Base-by-base conservation (phyloP, 1,140 invertebrate species). In the Eumeta japonica region DNA sequence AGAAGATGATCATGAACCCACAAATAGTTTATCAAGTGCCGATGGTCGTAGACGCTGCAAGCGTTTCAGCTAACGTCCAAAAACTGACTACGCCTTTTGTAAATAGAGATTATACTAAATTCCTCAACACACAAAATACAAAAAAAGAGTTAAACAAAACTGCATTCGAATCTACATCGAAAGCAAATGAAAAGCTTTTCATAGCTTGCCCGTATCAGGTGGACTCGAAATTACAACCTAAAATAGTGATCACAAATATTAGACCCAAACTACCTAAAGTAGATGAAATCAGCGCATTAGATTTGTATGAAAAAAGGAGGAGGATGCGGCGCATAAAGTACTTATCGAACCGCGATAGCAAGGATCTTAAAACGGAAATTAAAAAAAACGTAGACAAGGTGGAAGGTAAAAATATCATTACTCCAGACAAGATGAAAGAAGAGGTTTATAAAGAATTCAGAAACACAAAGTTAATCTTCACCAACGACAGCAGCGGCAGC, bases 11-110 rank as follows among this genome's bases (percentile, higher is more conserved):
- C 27, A 52, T 65, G 36, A 73, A 64, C 46, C 57, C 63, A 9
- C 62, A 74, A 50, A 64, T 74, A 35, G 48, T 72, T 3, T 74
- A 75, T 48, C 59, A 74, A 58, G 58, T 76, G 10, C 70, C 68
- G 1, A 58, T 71, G 50, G 48, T 65, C n/a, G 47, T 70, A 3
- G 70, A 75, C 30, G 16, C 48, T 15, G 62, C n/a, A n/a, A n/a
- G n/a, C n/a, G n/a, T n/a, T n/a, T n/a, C n/a, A n/a, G n/a, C n/a
- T n/a, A n/a, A 72, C 29, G 52, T 10, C 3, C 31, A 27, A 31
- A 64, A 66, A 50, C 19, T 50, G 2, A 61, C 48, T 17, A 50
- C 55, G 46, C 39, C 50, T 27, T 51, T 50, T 20, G 29, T 51
- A 29, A 60, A 58, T 31, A 48, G 40, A 31, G 55, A 63, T 16